Percentiles rank a stretch among this genome's conserved stretches.
Conservation (phyloP, 2,113 vertebrate species). For the Pomatorhinus ruficollis region DNA sequence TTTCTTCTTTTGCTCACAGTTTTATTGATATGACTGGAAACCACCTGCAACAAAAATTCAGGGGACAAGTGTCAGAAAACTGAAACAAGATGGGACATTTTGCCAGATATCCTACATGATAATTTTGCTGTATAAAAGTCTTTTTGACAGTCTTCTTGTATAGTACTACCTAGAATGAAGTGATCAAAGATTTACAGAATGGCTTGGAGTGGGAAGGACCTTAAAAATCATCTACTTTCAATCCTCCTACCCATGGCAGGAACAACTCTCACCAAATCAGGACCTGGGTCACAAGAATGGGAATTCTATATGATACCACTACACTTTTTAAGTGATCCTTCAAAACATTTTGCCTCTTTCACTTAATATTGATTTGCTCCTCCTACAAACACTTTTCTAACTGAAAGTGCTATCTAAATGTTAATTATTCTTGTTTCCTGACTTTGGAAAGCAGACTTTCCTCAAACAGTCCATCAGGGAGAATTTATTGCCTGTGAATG, state of each 20-base stretch:
- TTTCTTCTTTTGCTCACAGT: neutral
- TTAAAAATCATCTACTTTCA: neutral
- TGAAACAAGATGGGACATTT: neutral
- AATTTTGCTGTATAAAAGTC: neutral
- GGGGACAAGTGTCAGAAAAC: neutral
- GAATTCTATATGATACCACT: neutral
- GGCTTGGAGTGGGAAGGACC: neutral
- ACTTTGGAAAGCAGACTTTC: neutral
- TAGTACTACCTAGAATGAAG: neutral
- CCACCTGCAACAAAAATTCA: neutral
- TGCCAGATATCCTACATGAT: neutral
- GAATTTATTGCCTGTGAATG: neutral
- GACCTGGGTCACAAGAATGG: neutral
- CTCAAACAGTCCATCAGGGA: neutral
- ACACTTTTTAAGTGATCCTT: neutral
- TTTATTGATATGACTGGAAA: neutral
- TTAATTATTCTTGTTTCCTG: neutral
- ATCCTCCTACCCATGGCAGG: neutral
- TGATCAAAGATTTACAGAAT: neutral
- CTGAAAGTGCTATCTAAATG: neutral
- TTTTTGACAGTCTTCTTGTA: neutral
- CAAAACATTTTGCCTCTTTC: neutral
- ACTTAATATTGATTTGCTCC: neutral
- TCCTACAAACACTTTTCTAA: neutral
- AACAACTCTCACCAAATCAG: neutral